Conservation (phyloP, 2,888 invertebrate genomes). For the Leucoptera coffeella region DNA sequence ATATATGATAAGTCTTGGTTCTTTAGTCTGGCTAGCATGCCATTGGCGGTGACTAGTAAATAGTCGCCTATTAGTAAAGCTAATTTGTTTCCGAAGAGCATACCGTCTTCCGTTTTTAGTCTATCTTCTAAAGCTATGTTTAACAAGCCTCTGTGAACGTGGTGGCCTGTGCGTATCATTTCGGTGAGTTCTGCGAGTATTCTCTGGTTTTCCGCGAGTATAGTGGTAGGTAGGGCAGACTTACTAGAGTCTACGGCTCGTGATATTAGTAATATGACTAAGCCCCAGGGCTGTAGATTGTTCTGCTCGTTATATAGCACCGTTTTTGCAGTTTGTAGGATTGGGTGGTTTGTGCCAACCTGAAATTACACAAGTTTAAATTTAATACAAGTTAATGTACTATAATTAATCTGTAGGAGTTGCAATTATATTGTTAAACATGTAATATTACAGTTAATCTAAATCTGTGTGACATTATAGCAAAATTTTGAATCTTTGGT, state of each 20-base stretch:
- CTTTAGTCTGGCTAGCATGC: conserved; percentile 66
- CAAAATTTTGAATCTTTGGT: too few species aligned
- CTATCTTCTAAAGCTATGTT: conserved; percentile 40
- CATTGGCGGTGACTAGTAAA: conserved; percentile 73
- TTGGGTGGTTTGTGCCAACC: conserved; percentile 80
- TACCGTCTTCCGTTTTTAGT: conserved; percentile 55
- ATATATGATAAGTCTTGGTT: conserved; percentile 70
- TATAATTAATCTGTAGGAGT: background rate
- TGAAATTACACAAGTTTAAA: conserved; percentile 10
- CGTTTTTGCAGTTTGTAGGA: conserved; percentile 78
- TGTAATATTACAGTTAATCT: too few species aligned
- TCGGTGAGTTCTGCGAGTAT: conserved; percentile 66
- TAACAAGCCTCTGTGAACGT: conserved; percentile 66
- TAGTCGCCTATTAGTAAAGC: conserved; percentile 85
- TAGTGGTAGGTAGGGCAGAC: conserved; percentile 45
- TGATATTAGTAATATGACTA: conserved; percentile 73
- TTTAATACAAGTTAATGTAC: background rate
- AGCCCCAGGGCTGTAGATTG: conserved; percentile 80
- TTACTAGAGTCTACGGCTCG: conserved; percentile 62
- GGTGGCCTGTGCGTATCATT: conserved; percentile 81
- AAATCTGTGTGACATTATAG: too few species aligned
- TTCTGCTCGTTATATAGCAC: conserved; percentile 76
- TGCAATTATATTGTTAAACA: too few species aligned
- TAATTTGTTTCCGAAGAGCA: conserved; percentile 84
- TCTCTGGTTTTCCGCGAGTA: conserved; percentile 46